A percentile compares a stretch with the other conserved stretches of the same genome.
These are phyloP conservation scores for Girardinus metallicus DNA, from an alignment of 2,797 vertebrate species.

Conservation along the genomic window DNA sequence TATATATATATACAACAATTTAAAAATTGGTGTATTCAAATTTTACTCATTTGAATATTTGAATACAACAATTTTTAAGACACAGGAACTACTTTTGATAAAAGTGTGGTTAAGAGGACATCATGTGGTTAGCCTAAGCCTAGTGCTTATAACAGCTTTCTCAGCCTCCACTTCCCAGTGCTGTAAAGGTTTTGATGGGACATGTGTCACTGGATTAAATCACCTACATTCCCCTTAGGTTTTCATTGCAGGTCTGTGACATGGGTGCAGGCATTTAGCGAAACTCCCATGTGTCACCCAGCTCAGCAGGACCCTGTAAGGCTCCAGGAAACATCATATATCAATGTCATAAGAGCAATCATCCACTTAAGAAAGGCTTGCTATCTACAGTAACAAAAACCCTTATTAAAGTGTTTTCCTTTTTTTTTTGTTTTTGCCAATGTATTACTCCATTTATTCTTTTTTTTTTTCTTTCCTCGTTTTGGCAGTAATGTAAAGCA, in stretches of 20 bases:
- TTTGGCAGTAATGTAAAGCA: background rate
- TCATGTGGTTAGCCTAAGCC: background rate
- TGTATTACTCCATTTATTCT: slow-evolving; percentile 23
- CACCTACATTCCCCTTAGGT: slow-evolving; percentile 58
- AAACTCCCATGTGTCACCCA: slow-evolving; percentile 76
- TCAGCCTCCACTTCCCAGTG: slow-evolving; percentile 49
- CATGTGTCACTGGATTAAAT: slow-evolving; percentile 73
- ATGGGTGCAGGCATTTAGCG: slow-evolving; percentile 72
- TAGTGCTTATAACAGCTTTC: slow-evolving; percentile 24
- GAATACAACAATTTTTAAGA: background rate
- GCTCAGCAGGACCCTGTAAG: slow-evolving; percentile 68
- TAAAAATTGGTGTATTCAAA: too few species aligned
- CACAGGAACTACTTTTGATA: background rate
- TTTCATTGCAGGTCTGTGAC: slow-evolving; percentile 68
- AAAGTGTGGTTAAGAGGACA: background rate
- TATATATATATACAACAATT: too few species aligned
- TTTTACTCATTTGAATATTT: slow-evolving; percentile 8
- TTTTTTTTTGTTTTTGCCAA: slow-evolving; percentile 35
- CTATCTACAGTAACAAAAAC: slow-evolving; percentile 65
- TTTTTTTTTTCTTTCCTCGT: slow-evolving; percentile 7
- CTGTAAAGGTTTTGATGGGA: slow-evolving; percentile 68
- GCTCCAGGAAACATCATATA: slow-evolving; percentile 78
- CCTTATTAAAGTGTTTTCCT: slow-evolving; percentile 66
- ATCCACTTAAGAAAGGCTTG: slow-evolving; percentile 74
- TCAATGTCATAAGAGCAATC: slow-evolving; percentile 79